Percentiles rank a stretch among this genome's conserved stretches.
phyloP scores from a whole-genome alignment of 2,888 invertebrate genomes.

The Diarsia brunnea region DNA sequence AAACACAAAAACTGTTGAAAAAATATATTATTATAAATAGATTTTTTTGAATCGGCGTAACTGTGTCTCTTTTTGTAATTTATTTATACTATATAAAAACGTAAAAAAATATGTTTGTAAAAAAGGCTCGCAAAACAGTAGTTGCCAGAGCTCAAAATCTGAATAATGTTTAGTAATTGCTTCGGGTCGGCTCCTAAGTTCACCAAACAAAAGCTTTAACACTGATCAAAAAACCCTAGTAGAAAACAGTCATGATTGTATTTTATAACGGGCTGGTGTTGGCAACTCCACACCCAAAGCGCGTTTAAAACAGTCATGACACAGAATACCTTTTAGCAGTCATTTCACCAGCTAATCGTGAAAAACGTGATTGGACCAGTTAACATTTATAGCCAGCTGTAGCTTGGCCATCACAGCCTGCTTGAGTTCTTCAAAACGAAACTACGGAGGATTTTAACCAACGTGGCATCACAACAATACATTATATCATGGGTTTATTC shows the following conservation, averaged over 20 bases:
- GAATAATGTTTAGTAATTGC: neutral
- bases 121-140: neutral
- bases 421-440: neutral
- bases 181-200: neutral
- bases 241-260: no score
- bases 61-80: neutral
- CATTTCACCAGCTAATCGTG: neutral
- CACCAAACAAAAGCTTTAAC: neutral
- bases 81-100: neutral
- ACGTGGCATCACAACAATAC: neutral
- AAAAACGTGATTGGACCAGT: neutral
- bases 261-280: no score
- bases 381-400: neutral
- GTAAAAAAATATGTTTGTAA: neutral
- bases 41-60: neutral
- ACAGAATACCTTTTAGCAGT: neutral
- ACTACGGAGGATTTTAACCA: neutral
- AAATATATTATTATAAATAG: neutral
- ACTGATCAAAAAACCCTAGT: no score
- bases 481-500: neutral
- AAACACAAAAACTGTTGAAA: neutral
- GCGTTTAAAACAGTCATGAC: neutral
- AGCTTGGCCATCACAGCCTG: no score
- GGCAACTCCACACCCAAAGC: no score
- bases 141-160: neutral